Conservation (phyloP, 2,888 invertebrate genomes). For the Tridacna crocea region DNA sequence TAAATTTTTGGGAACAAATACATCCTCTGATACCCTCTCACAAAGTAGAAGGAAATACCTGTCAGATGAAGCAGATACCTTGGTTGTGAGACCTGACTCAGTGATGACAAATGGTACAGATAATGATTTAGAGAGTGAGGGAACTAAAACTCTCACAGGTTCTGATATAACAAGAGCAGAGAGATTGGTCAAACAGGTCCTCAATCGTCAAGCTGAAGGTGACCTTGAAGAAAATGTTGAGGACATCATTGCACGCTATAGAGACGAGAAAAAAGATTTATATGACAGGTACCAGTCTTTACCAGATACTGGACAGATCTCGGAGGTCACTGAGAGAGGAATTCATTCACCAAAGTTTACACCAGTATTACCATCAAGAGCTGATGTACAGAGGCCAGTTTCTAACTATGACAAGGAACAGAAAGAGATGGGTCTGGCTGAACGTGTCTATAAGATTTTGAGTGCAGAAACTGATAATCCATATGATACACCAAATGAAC, state of each 20-base stretch:
- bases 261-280: conserved; percentile 63
- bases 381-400: background rate
- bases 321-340: too few species aligned
- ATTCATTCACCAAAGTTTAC: background rate
- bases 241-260: conserved; percentile 71
- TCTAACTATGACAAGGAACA: conserved; percentile 6
- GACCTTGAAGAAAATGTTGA: conserved; percentile 66
- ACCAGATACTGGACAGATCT: background rate
- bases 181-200: conserved; percentile 54
- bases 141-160: conserved; percentile 43
- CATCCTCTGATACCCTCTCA: conserved; percentile 55
- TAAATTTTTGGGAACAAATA: conserved; percentile 64
- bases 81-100: conserved; percentile 55
- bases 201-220: conserved; percentile 55
- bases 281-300: conserved; percentile 59
- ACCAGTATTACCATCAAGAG: background rate
- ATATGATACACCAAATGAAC: conserved; percentile 31
- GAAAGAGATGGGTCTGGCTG: conserved; percentile 44
- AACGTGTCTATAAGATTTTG: conserved; percentile 58
- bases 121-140: conserved; percentile 42
- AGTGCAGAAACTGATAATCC: conserved; percentile 39
- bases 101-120: conserved; percentile 48
- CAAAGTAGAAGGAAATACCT: conserved; percentile 32
- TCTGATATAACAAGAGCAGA: conserved; percentile 52
- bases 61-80: conserved; percentile 36